Conservation (phyloP, 2,113 vertebrate genomes). For the Odocoileus hemionus region DNA sequence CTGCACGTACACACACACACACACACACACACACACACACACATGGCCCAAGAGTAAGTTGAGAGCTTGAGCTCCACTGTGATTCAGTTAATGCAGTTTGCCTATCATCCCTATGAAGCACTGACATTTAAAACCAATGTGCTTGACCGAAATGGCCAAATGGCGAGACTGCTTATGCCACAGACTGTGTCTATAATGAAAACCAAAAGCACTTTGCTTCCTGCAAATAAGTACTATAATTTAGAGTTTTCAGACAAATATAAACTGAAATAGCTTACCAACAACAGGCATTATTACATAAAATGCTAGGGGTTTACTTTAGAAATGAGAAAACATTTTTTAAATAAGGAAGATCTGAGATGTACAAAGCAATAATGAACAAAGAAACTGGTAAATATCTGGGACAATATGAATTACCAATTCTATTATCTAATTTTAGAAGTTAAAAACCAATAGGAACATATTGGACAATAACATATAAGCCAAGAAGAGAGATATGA, state of each 20-base stretch:
- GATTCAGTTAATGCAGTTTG: neutral
- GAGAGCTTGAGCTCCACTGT: neutral
- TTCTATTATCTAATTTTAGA: neutral
- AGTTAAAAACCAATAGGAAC: neutral
- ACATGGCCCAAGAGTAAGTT: neutral
- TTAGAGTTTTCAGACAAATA: neutral
- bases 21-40: neutral
- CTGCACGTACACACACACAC: accelerated
- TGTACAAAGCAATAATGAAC: neutral
- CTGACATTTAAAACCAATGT: neutral
- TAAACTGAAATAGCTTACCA: neutral
- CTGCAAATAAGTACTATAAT: neutral
- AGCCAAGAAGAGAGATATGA: neutral
- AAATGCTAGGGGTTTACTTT: neutral
- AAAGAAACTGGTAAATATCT: neutral
- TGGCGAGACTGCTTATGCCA: neutral
- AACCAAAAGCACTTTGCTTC: neutral
- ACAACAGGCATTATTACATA: neutral
- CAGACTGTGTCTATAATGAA: neutral
- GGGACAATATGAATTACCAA: neutral
- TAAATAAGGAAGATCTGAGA: neutral
- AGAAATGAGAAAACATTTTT: neutral
- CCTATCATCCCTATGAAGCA: too few species aligned
- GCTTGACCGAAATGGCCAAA: neutral
- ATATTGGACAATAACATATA: neutral